Conservation (phyloP, 2,888 invertebrate species). For the Saturnia japonica region DNA sequence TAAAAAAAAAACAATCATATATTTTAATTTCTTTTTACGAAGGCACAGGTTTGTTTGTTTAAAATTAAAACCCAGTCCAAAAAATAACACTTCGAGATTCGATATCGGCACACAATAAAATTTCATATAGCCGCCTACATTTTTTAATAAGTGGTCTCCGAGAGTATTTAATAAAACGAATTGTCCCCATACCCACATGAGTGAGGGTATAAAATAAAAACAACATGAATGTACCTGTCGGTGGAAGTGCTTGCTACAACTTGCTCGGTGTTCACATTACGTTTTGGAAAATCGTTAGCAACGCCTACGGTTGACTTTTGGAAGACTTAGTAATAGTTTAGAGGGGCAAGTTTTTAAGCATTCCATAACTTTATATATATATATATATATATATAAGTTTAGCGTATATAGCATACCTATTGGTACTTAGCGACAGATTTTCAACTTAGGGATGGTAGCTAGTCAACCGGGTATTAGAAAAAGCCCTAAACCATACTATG, state of each 20-base stretch:
- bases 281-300: conserved; percentile 73
- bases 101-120: conserved; percentile 44
- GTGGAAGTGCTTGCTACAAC: conserved; percentile 46
- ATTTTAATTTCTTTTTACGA: conserved; percentile 18
- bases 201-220: conserved; percentile 57
- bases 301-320: conserved; percentile 62
- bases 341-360: conserved; percentile 32
- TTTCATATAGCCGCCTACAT: conserved; percentile 60
- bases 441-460: too few species aligned
- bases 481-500: too few species aligned
- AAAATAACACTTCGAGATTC: conserved; percentile 47
- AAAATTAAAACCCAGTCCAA: conserved; percentile 41
- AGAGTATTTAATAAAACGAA: conserved; percentile 78
- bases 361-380: not conserved
- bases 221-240: conserved; percentile 49
- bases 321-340: conserved; percentile 34
- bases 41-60: conserved; percentile 35
- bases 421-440: too few species aligned
- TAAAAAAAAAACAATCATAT: conserved; percentile 2
- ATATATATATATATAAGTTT: too few species aligned
- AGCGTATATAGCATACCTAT: too few species aligned
- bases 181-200: conserved; percentile 53
- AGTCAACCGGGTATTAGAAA: too few species aligned
- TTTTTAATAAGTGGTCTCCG: conserved; percentile 73
- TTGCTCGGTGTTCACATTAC: conserved; percentile 59